Percentiles rank a stretch among this genome's conserved stretches.
These are phyloP conservation scores for Leptinotarsa peninsularis DNA, from an alignment of 2,888 invertebrate genomes.

Conservation along the genomic window DNA sequence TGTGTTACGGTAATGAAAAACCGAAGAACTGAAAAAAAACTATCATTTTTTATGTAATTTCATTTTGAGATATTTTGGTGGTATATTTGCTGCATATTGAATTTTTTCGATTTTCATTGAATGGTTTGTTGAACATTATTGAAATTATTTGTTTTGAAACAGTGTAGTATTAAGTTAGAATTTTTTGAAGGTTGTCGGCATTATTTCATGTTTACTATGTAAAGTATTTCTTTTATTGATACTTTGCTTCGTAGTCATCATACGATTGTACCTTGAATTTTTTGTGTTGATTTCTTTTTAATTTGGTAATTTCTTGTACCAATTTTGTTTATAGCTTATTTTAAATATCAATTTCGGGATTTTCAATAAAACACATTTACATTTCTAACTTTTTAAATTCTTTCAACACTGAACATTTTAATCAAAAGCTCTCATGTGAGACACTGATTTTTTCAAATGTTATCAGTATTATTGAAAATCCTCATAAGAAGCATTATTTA, in stretches of 20 bases:
- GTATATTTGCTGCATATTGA: neutral
- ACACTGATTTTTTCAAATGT: conserved; percentile 27
- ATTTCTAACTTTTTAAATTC: conserved; percentile 21
- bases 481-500: neutral
- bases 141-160: conserved; percentile 11
- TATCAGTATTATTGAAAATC: conserved; percentile 21
- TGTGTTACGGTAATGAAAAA: conserved; percentile 13
- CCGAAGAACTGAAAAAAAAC: conserved; percentile 13
- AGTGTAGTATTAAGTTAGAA: conserved; percentile 2
- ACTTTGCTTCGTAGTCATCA: conserved; percentile 14
- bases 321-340: neutral
- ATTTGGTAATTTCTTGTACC: conserved; percentile 21
- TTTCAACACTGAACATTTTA: neutral
- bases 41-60: conserved; percentile 26
- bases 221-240: conserved; percentile 18
- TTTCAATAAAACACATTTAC: conserved; percentile 32
- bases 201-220: neutral
- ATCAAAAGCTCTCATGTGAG: neutral
- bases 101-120: conserved; percentile 1
- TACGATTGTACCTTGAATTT: conserved; percentile 20
- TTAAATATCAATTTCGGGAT: conserved; percentile 14
- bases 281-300: conserved; percentile 6
- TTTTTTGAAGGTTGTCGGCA: neutral
- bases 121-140: neutral
- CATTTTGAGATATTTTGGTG: conserved; percentile 8